Percentiles rank a stretch among this genome's conserved stretches.
Evolutionary conservation across 2,797 vertebrate species (phyloP).

Genomic region (Champsocephalus gunnari): DNA sequence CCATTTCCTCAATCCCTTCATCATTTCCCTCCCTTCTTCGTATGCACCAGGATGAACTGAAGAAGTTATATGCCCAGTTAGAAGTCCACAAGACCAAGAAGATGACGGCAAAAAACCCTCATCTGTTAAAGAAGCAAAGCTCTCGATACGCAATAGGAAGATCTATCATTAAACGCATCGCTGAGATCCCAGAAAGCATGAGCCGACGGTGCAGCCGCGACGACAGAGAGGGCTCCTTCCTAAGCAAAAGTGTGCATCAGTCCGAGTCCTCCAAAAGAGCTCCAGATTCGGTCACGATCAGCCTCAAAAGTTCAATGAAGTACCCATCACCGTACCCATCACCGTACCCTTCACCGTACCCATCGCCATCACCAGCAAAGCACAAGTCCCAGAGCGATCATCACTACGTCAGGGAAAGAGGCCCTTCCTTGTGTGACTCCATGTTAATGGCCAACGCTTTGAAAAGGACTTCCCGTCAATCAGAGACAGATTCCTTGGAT

Average conservation of each 20-base stretch:
- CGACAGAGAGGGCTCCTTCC: conserved; percentile 80
- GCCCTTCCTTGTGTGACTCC: conserved; percentile 74
- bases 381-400: conserved; percentile 85
- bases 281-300: conserved; percentile 69
- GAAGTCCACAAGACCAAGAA: conserved; percentile 93
- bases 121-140: conserved; percentile 89
- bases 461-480: conserved; percentile 71
- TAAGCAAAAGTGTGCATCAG: conserved; percentile 68
- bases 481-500: conserved; percentile 85
- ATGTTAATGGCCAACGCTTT: conserved; percentile 73
- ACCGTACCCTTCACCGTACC: conserved; percentile 67
- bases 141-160: conserved; percentile 87
- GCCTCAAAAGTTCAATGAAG: conserved; percentile 78
- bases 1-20: conserved; percentile 54
- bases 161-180: conserved; percentile 87
- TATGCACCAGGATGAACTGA: conserved; percentile 91
- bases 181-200: conserved; percentile 87
- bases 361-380: conserved; percentile 76
- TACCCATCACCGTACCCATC: conserved; percentile 72
- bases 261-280: conserved; percentile 78
- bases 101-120: conserved; percentile 94
- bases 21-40: conserved; percentile 53
- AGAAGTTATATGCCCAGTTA: conserved; percentile 94
- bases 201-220: conserved; percentile 86
- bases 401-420: conserved; percentile 72